A percentile compares a stretch with the other conserved stretches of the same genome.
Conservation (phyloP, 2,113 vertebrate genomes). For the Ceyx melanurus region DNA sequence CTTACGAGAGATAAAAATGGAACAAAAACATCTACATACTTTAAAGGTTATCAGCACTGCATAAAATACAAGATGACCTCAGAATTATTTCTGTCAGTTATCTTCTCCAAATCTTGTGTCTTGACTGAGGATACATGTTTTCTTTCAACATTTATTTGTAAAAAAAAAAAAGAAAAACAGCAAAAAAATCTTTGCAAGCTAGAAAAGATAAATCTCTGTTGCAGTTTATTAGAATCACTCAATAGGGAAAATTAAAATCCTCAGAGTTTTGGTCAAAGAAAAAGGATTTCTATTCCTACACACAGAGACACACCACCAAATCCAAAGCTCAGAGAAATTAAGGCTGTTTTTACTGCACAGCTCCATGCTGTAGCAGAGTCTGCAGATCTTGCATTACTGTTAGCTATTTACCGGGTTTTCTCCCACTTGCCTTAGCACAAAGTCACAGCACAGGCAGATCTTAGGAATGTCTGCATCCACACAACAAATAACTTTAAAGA, state of each 20-base stretch:
- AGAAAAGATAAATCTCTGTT: neutral
- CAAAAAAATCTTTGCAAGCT: neutral
- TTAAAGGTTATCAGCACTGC: neutral
- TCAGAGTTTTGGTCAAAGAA: neutral
- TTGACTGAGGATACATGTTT: neutral
- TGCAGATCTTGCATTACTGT: neutral
- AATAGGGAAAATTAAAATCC: neutral
- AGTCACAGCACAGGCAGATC: neutral
- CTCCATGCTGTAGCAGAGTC: neutral
- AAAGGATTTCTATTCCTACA: neutral
- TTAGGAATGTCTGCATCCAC: neutral
- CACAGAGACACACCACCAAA: neutral
- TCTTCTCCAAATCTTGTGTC: neutral
- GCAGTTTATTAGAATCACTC: neutral
- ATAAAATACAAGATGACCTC: neutral
- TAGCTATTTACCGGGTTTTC: neutral
- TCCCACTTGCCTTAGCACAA: neutral
- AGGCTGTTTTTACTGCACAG: neutral
- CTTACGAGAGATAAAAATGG: neutral
- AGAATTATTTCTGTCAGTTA: neutral
- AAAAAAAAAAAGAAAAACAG: neutral
- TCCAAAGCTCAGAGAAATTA: neutral
- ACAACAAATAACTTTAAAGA: slow-evolving; percentile 24
- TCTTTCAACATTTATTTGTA: neutral
- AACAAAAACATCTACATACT: neutral